Evolutionary conservation across 2,113 vertebrate species (phyloP).

Genomic region (Sula dactylatra): DNA sequence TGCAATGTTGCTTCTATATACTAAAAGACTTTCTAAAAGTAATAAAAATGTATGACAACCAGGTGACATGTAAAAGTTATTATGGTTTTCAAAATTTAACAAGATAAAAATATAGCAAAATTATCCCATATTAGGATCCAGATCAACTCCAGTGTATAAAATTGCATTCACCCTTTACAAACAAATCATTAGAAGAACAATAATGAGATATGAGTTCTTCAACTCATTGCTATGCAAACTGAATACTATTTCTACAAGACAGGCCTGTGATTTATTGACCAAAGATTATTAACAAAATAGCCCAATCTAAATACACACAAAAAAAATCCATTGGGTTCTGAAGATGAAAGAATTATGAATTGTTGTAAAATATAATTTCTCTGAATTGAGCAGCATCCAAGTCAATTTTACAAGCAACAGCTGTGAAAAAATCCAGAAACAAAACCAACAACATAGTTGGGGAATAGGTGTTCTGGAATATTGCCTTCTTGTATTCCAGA

Average conservation of each 20-base stretch:
- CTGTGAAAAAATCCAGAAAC: slow-evolving; percentile 36
- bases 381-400: background rate
- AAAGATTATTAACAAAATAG: slow-evolving; percentile 27
- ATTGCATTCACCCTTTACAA: background rate
- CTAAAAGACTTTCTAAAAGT: background rate
- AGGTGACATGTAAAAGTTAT: background rate
- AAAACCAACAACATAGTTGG: background rate
- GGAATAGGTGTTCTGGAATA: background rate
- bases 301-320: slow-evolving; percentile 7
- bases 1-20: background rate
- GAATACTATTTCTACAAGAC: background rate
- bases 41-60: background rate
- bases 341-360: slow-evolving; percentile 26
- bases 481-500: background rate
- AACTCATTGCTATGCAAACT: background rate
- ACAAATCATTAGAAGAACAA: background rate
- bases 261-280: background rate
- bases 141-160: background rate
- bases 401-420: background rate
- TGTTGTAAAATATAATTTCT: background rate
- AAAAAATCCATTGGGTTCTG: background rate
- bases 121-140: background rate
- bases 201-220: background rate
- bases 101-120: background rate
- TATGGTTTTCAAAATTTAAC: background rate